phyloP scores from a whole-genome alignment of 2,113 vertebrate species.

The Rhabdornis inornatus region DNA sequence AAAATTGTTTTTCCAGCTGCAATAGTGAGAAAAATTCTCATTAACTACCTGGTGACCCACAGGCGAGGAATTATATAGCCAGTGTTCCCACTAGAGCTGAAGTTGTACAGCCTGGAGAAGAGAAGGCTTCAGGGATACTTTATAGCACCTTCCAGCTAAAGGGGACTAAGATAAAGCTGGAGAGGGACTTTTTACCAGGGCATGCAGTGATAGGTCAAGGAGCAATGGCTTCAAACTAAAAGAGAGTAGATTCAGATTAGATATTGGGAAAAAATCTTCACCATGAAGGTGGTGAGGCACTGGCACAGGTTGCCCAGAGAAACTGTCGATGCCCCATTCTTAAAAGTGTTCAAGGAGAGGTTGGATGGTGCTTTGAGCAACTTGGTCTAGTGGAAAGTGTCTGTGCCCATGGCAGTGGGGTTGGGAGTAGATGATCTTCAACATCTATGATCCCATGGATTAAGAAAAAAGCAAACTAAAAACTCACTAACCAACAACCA shows the following conservation, averaged over 20 bases:
- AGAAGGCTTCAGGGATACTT: not conserved
- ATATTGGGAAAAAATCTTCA: not conserved
- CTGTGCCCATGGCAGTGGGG: not conserved
- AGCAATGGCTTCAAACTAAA: not conserved
- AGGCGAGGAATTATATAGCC: not conserved
- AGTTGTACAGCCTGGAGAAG: not conserved
- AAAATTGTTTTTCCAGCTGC: not conserved
- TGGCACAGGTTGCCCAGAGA: not conserved
- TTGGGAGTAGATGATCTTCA: not conserved
- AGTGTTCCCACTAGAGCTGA: not conserved
- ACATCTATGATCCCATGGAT: not conserved
- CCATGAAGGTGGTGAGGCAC: not conserved
- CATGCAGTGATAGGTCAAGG: not conserved
- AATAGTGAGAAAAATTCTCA: not conserved
- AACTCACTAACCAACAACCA: not conserved
- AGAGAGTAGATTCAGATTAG: not conserved
- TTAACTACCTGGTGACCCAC: not conserved
- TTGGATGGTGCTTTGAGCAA: not conserved
- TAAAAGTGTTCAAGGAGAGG: not conserved
- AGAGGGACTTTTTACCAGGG: not conserved
- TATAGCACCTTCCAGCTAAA: not conserved
- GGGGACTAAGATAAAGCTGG: not conserved
- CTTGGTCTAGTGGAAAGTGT: not conserved
- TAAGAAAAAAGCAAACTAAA: not conserved
- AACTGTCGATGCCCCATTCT: accelerated